Base-by-base conservation (phyloP, 2,797 vertebrate species). In the Gymnothorax javanicus region DNA sequence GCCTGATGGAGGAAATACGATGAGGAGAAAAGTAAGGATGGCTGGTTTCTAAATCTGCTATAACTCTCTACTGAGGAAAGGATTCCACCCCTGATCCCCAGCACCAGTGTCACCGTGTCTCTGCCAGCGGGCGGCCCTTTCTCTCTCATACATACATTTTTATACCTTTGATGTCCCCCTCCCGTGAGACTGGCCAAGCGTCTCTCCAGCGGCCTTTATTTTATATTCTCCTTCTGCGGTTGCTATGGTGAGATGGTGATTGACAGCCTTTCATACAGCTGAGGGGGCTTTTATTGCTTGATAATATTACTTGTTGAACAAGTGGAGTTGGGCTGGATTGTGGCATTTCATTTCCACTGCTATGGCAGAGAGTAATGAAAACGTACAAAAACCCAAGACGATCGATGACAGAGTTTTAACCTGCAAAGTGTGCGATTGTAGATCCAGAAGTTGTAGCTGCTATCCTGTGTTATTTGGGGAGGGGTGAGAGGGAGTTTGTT, bases 121-220 rank as follows among this genome's bases (percentile, higher is more conserved):
- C 27, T 7, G 43, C 50, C 54, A 23, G 54, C 25, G 9, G 27
- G 58, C 17, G 56, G 27, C 60, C 60, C 62, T 23, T 4, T 15
- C 62, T 23, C 62, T 0, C 20, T 23, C 62, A 9, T 8, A 9
- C 7, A 11, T 23, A 7, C 20, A 5, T n/a, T 62, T 62, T 43
- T 43, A 43, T 43, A 43, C 13, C 60, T 62, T 20, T 62, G 13
- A 17, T 23, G 15, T 20, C 60, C 13, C 8, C 6, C 62, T 67
- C 62, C 20, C 20, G 20, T 67, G 20, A 67, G 62, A n/a, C 23
- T 67, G 62, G 62, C 20, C n/a, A 73, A 87, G 71, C 85, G 27
- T 84, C 87, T 56, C 86, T 52, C 67, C 56, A 56, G 62, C 84
- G 75, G 86, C 77, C 20, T 59, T 59, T 64, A 62, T 58, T 83